These are phyloP conservation scores for Drosophila monieri DNA, from an alignment of 2,888 invertebrate genomes.

Conservation along the genomic window DNA sequence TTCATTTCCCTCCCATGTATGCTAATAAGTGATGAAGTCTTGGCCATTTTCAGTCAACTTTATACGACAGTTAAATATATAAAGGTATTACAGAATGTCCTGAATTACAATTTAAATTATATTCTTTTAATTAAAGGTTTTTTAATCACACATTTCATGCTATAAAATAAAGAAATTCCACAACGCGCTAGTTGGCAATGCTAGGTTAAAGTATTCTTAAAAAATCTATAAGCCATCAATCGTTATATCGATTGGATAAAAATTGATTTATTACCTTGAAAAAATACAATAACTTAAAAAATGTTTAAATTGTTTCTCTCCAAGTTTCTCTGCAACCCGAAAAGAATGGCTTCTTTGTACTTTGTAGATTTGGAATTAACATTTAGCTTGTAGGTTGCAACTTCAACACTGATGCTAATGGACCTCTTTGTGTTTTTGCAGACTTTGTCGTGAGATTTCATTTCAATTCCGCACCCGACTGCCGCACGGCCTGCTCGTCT, in stretches of 20 bases:
- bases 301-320: no score
- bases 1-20: slow-evolving; percentile 4
- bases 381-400: background rate
- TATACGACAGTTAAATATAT: background rate
- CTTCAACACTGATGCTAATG: slow-evolving; percentile 16
- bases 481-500: slow-evolving; percentile 94
- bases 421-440: slow-evolving; percentile 78
- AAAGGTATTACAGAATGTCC: background rate
- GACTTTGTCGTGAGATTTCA: slow-evolving; percentile 94
- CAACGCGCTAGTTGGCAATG: background rate
- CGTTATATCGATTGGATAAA: no score
- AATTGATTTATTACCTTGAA: no score
- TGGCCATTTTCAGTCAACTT: slow-evolving; percentile 11
- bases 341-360: no score
- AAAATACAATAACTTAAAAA: no score
- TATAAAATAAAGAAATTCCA: background rate
- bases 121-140: no score
- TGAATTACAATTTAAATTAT: background rate
- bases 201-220: background rate
- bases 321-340: no score
- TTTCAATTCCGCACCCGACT: slow-evolving; percentile 94
- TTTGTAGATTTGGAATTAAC: background rate
- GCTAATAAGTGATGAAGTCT: slow-evolving; percentile 12
- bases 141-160: no score
- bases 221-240: no score